Base-by-base conservation (phyloP, 2,797 vertebrate genomes). In the Tangara arthus region DNA sequence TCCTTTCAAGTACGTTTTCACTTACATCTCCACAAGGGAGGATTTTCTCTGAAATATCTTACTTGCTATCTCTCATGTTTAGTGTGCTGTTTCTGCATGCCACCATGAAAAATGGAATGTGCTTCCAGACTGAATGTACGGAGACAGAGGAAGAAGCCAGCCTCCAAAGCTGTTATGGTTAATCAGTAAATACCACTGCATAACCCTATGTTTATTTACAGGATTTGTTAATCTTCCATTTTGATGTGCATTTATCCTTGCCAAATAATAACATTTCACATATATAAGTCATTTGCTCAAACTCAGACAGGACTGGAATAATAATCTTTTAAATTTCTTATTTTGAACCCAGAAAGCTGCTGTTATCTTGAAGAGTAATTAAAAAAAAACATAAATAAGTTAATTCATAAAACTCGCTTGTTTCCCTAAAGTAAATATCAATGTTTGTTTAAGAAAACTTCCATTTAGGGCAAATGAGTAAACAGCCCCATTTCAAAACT, bases 401-500 rank as follows among this genome's bases (percentile, higher is more conserved):
- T 65, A 22, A 44, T 69, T 90, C 61, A 47, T 22, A 57, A 86
- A 71, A 72, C 6, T 46, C 63, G 2, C 14, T 79, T 64, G 7
- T 89, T 93, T 90, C 65, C 57, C 22, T 73, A 61, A 85, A 81
- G 61, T 69, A 80, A 89, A 14, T 86, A 85, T 50, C 32, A 80
- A 63, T 88, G 50, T 10, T n/a, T 85, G 6, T 68, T 96, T 86
- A 82, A 91, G 61, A 75, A 89, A 55, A 65, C 53, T 95, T 92
- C 34, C 42, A 53, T 91, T 86, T 66, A 64, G 21, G 61, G 13
- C 44, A 82, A 95, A 75, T 59, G 41, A 93, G 82, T 95, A 93
- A 89, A 91, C 32, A 87, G 55, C 75, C 20, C 46, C 20, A 69
- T 95, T 96, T 94, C 55, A 94, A 95, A 96, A 82, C 59, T 84